Conservation (phyloP, 1,140 invertebrate genomes). For the Conus betulinus region DNA sequence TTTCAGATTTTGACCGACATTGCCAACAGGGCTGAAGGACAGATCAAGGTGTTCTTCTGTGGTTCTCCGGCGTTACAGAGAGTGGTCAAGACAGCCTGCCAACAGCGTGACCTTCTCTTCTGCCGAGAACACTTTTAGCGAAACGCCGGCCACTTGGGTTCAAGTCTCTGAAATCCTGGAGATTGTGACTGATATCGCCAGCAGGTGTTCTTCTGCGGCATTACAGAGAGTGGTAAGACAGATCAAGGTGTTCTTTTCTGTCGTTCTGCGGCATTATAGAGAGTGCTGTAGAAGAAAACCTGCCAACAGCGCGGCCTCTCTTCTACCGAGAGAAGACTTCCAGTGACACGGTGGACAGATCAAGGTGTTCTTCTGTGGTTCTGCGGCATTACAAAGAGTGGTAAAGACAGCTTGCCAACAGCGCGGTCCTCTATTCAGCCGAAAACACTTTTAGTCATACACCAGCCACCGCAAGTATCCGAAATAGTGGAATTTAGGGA, state of each 20-base stretch:
- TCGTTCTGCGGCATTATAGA: slow-evolving; percentile 90
- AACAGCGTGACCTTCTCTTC: slow-evolving; percentile 92
- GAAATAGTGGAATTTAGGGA: too few species aligned
- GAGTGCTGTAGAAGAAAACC: slow-evolving; percentile 87
- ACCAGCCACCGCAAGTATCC: too few species aligned
- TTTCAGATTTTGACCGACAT: slow-evolving; percentile 76
- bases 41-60: slow-evolving; percentile 97
- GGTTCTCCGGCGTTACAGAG: slow-evolving; percentile 91
- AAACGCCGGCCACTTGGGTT: too few species aligned
- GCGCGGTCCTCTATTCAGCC: slow-evolving; percentile 92
- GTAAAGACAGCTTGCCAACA: slow-evolving; percentile 91
- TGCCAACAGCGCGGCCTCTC: slow-evolving; percentile 93
- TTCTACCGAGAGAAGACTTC: slow-evolving; percentile 95
- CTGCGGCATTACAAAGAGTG: slow-evolving; percentile 87
- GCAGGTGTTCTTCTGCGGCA: slow-evolving; percentile 92
- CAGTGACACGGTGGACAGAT: slow-evolving; percentile 86
- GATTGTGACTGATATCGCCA: slow-evolving; percentile 82
- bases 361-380: slow-evolving; percentile 97
- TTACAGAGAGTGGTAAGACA: slow-evolving; percentile 87
- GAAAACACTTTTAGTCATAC: slow-evolving; percentile 90
- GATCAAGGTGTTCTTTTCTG: slow-evolving; percentile 98
- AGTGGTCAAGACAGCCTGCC: slow-evolving; percentile 88
- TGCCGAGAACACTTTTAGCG: slow-evolving; percentile 91
- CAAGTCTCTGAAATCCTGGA: too few species aligned
- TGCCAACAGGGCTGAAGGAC: slow-evolving; percentile 88